These are phyloP conservation scores for Carollia perspicillata DNA, from an alignment of 2,113 vertebrate species.

Conservation along the genomic window DNA sequence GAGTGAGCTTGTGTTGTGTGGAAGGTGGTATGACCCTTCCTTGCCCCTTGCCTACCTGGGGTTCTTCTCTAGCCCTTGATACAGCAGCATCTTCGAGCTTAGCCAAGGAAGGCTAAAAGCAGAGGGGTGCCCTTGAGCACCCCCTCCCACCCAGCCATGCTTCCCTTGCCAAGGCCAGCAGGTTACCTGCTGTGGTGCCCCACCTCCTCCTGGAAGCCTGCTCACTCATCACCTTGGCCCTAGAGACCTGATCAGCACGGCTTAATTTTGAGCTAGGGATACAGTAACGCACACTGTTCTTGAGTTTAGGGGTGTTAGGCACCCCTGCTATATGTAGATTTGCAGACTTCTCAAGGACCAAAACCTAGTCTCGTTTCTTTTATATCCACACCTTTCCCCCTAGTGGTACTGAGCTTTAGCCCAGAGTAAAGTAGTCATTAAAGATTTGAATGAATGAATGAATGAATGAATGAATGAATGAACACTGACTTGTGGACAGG, in stretches of 20 bases:
- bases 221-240: background rate
- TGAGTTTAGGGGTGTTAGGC: background rate
- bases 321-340: background rate
- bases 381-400: background rate
- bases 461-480: background rate
- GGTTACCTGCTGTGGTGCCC: background rate
- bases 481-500: background rate
- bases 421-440: background rate
- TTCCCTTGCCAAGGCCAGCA: background rate
- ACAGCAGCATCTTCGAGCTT: background rate
- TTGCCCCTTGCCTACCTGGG: background rate
- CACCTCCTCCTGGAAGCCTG: background rate
- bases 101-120: background rate
- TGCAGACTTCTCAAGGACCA: background rate
- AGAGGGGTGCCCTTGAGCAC: background rate
- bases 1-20: background rate
- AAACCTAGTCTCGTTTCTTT: background rate
- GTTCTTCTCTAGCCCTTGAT: background rate
- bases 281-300: background rate
- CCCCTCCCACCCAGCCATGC: too few relatives aligned
- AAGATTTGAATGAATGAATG: background rate
- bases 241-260: background rate
- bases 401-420: background rate
- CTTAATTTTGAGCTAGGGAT: background rate
- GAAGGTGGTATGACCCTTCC: background rate